Percentiles rank a stretch among this genome's conserved stretches.
These are phyloP conservation scores for Drosophila colorata DNA, from an alignment of 2,888 invertebrate genomes.

Conservation along the genomic window DNA sequence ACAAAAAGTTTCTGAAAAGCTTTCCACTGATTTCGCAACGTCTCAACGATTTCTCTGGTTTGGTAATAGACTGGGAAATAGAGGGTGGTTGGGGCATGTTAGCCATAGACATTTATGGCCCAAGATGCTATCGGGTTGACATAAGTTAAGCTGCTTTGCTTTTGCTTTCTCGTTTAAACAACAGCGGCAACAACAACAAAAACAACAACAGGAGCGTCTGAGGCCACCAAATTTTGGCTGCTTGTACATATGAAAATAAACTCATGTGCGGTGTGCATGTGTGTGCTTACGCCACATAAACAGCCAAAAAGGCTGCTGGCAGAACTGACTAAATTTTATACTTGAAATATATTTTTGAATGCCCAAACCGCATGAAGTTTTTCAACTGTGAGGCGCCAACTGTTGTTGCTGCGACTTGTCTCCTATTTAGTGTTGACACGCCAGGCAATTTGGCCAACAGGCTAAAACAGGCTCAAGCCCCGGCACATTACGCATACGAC, in stretches of 20 bases:
- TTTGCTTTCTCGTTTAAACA: conserved; percentile 63
- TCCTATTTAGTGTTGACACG: conserved; percentile 84
- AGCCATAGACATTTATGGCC: conserved; percentile 73
- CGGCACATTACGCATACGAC: conserved; percentile 63
- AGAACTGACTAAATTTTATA: conserved; percentile 59
- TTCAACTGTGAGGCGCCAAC: conserved; percentile 21
- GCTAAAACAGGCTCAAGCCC: conserved; percentile 74
- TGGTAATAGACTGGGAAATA: conserved; percentile 35
- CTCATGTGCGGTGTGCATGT: conserved; percentile 24
- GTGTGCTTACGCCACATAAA: conserved; percentile 37
- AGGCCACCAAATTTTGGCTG: conserved; percentile 31
- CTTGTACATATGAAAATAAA: conserved; percentile 36
- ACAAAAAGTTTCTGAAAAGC: conserved; percentile 78
- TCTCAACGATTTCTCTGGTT: conserved; percentile 70
- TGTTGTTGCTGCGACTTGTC: conserved; percentile 60
- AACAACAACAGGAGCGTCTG: conserved; percentile 6
- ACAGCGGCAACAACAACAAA: conserved; percentile 47
- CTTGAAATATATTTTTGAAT: conserved; percentile 67
- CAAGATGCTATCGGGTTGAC: conserved; percentile 78
- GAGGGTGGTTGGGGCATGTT: conserved; percentile 13
- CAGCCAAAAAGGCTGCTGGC: conserved; percentile 64
- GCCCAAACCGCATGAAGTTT: conserved; percentile 62
- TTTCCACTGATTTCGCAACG: conserved; percentile 77
- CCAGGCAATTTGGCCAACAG: conserved; percentile 81
- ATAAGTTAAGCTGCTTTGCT: conserved; percentile 79